A percentile compares a stretch with the other conserved stretches of the same genome.
Conservation (phyloP, 2,888 invertebrate genomes). For the Pteria penguin region DNA sequence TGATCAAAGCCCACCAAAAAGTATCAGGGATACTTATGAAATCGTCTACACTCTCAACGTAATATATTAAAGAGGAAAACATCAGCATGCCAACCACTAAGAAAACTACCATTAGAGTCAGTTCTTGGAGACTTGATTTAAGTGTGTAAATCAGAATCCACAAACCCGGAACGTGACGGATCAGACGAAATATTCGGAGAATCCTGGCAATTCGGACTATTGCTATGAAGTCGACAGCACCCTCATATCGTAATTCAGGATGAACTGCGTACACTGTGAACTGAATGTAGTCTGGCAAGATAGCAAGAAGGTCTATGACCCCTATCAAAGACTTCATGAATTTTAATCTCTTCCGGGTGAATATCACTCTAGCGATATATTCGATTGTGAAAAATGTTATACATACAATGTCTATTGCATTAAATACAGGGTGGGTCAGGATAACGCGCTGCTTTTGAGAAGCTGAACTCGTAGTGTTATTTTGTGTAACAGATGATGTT, state of each 20-base stretch:
- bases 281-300: conserved; percentile 69
- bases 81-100: conserved; percentile 73
- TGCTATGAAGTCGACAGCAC: conserved; percentile 58
- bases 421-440: conserved; percentile 49
- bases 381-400: conserved; percentile 53
- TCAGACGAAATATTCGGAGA: conserved; percentile 71
- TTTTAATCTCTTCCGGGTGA: conserved; percentile 45
- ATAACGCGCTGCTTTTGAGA: conserved; percentile 1
- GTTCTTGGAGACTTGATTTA: conserved; percentile 71
- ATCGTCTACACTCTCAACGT: conserved; percentile 63
- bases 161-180: conserved; percentile 71
- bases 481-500: conserved; percentile 11
- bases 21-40: conserved; percentile 71
- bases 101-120: conserved; percentile 71
- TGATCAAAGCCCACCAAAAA: conserved; percentile 77
- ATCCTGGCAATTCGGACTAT: conserved; percentile 67
- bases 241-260: conserved; percentile 44
- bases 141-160: conserved; percentile 75
- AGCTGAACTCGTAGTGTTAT: background rate
- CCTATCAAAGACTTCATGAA: conserved; percentile 48
- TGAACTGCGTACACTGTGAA: conserved; percentile 53
- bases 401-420: conserved; percentile 50
- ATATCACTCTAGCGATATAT: conserved; percentile 46
- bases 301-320: conserved; percentile 57
- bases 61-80: conserved; percentile 74